Conservation (phyloP, 1,140 invertebrate genomes). For the Bombus haemorrhoidalis region DNA sequence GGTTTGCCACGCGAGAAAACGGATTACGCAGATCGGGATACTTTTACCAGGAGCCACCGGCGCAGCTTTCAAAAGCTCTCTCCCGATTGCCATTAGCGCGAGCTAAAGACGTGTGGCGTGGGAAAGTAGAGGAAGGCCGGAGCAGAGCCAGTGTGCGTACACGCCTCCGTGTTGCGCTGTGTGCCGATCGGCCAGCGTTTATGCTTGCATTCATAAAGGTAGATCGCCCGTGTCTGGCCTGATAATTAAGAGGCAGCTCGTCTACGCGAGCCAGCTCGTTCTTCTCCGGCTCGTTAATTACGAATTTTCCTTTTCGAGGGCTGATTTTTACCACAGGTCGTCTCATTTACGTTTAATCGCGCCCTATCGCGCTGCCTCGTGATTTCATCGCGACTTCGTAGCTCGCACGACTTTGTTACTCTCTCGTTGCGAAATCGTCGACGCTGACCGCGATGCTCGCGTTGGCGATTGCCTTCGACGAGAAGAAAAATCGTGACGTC, state of each 20-base stretch:
- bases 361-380: background rate
- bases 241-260: slow-evolving; percentile 32
- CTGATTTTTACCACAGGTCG: background rate
- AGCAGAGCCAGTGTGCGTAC: background rate
- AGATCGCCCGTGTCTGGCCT: slow-evolving; percentile 10
- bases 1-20: slow-evolving; percentile 34
- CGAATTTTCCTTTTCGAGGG: slow-evolving; percentile 19
- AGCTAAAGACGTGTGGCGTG: slow-evolving; percentile 54
- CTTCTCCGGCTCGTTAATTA: slow-evolving; percentile 41
- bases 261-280: background rate
- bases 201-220: slow-evolving; percentile 24
- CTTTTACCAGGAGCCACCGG: slow-evolving; percentile 24
- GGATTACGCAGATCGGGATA: slow-evolving; percentile 49
- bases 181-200: background rate
- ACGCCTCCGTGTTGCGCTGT: slow-evolving; percentile 16
- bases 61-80: slow-evolving; percentile 55
- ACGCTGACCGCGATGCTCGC: too few relatives aligned
- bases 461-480: background rate
- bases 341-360: slow-evolving; percentile 29
- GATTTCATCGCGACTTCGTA: background rate
- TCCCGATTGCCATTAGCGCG: slow-evolving; percentile 59
- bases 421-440: background rate
- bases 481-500: background rate
- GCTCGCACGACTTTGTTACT: background rate
- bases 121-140: slow-evolving; percentile 44